Evolutionary conservation across 1,140 invertebrate species (phyloP), one percentile per base, ranked within the genome.

Genomic region (Macrobrachium rosenbergii): DNA sequence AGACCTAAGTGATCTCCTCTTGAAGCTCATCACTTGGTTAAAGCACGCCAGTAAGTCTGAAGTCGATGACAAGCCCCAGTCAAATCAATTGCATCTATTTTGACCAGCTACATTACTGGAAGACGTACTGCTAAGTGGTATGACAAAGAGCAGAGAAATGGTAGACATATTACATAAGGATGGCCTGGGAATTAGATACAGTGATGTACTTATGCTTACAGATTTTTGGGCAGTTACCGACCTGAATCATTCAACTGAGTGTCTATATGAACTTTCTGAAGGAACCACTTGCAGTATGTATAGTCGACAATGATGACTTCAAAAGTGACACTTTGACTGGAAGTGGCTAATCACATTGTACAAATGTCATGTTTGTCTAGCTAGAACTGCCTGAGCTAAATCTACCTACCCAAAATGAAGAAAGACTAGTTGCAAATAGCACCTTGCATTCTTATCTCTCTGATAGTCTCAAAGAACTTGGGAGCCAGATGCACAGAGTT

Each of bases 291-390:
- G 76, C 28, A 23, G 11, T 78, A 3, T 37, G 37, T 19, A 52
- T 45, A 45, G 43, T 52, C 5, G 76, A 78, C 43, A 78, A 78
- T 16, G 76, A 78, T 52, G 76, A 78, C 43, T 78, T 78, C 52
- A 78, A 5, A 45, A 78, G 23, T 43, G 76, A 78, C 43, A 78
- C 76, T 37, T 73, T 78, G 76, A 78, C 76, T 43, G 76, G 76
- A 17, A 21, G 14, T 45, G 43, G 21, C 21, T 52, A 78, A 52
- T 37, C 76, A 52, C 76, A 45, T 59, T 2, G 76, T 52, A 78
- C 76, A 19, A 78, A 78, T 21, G 76, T 78, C 6, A 78, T 78
- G 76, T 52, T 78, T 78, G 43, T 78, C 6, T 37, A 78, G 52
- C 43, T 14, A 52, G 43, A 78, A 2, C 14, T 52, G 12, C 58